Evolutionary conservation across 2,113 vertebrate species (phyloP), one percentile per base, ranked within the genome.

Genomic region (Spea bombifrons): DNA sequence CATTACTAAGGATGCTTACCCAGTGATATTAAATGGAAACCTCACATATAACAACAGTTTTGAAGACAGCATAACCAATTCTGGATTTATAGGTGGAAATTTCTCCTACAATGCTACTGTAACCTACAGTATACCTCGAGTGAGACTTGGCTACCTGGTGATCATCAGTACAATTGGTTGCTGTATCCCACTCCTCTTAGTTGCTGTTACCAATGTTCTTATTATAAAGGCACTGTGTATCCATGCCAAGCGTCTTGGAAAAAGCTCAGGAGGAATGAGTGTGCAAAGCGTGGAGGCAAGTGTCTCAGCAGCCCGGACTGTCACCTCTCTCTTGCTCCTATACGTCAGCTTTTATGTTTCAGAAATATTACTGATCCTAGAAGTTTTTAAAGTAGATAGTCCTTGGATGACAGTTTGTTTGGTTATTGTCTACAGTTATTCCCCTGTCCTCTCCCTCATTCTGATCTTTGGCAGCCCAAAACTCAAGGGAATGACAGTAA

Each of bases 401-500:
- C 67, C 57, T 43, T 71, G 67, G 55, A 78, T 78, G 15, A 71
- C 67, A 5, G 10, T 61, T 4, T 70, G 67, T 10, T 61, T 78
- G 2, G 9, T 78, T 7, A 70, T 15, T 44, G 67, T 71, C 52
- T 78, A 78, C 53, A 63, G 67, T 44, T 78, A 71, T 63, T 45
- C 46, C 8, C 76, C 76, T 50, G 4, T 71, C 5, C 67, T 70
- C 12, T 78, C 76, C 15, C 13, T 78, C 43, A 71, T 78, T 44
- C 44, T 78, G 16, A 78, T 78, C 8, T 30, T 30, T 16, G 76
- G 76, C 46, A 78, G 76, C 59, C 76, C 68, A 44, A 78, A 71
- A 52, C 76, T 71, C 46, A 78, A 69, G 17, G 16, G 66, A 15
- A 66, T 45, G 50, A 53, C 55, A 7, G 43, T 17, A 15, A 53